phyloP scores from a whole-genome alignment of 2,797 vertebrate species.

The Diceros bicornis region DNA sequence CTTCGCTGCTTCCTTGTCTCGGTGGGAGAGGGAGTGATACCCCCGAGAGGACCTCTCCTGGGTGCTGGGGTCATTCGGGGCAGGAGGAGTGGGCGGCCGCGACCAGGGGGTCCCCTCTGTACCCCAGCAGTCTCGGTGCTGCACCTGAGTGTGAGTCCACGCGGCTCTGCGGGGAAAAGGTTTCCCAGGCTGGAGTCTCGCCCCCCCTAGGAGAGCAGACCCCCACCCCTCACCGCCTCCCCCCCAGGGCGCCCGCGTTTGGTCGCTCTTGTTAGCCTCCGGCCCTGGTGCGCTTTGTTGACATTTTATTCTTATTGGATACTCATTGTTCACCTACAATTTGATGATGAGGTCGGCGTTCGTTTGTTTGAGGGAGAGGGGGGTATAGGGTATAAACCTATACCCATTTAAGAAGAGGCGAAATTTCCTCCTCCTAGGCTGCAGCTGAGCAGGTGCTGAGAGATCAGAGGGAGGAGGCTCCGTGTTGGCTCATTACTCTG shows the following conservation, averaged over 20 bases:
- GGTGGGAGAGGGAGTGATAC: background rate
- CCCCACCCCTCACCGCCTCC: background rate
- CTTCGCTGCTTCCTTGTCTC: background rate
- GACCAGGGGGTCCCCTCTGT: background rate
- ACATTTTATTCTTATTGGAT: background rate
- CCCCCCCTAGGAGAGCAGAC: background rate
- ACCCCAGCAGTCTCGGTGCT: background rate
- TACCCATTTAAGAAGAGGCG: background rate
- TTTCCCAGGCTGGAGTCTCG: background rate
- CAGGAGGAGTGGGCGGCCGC: background rate
- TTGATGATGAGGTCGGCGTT: background rate
- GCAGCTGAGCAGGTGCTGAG: constrained; percentile 48
- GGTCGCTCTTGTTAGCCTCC: background rate
- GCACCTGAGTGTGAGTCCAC: background rate
- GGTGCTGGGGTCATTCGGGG: constrained; percentile 42
- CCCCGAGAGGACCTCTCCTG: background rate
- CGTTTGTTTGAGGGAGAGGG: background rate
- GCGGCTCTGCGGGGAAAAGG: background rate
- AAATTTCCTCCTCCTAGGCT: background rate
- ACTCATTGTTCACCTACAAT: background rate
- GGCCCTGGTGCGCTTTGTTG: background rate
- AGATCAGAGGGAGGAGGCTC: constrained; percentile 63
- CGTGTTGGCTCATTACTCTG: constrained; percentile 62
- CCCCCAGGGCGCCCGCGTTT: background rate
- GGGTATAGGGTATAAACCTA: background rate